Conservation (phyloP, 2,113 vertebrate genomes). For the Aegotheles bennettii region DNA sequence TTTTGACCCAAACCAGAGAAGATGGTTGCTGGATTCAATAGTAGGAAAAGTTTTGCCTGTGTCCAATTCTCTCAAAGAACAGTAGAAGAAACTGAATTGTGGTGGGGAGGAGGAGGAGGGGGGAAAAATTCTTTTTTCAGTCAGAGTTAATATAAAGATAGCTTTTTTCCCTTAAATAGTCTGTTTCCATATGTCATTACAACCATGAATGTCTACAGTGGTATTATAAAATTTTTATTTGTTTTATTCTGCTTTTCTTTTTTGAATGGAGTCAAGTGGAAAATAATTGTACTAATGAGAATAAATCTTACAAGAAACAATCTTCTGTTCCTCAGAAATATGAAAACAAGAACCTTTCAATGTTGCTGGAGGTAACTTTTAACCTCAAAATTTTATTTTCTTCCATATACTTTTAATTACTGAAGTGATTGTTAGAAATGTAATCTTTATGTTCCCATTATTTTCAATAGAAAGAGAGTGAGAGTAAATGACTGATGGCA, state of each 20-base stretch:
- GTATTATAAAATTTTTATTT: background rate
- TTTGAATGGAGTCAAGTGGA: background rate
- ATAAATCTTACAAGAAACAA: background rate
- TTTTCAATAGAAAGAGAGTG: background rate
- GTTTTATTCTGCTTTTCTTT: background rate
- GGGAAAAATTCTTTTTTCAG: background rate
- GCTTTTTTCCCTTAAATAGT: background rate
- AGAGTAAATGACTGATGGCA: background rate
- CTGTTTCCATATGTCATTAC: background rate
- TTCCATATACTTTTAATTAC: background rate
- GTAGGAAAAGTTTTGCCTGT: background rate
- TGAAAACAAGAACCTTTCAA: background rate
- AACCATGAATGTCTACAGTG: background rate
- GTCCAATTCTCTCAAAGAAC: background rate
- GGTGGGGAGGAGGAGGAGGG: background rate
- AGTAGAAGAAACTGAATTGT: background rate
- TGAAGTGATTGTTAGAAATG: background rate
- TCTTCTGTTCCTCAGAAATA: background rate
- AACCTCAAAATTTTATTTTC: background rate
- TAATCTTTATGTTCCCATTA: background rate
- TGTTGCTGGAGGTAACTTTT: background rate
- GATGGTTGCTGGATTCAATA: background rate
- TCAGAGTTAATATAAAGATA: background rate
- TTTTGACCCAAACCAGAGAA: background rate
- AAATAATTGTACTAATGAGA: background rate